Conservation (phyloP, 2,113 vertebrate species). For the Mus pahari region DNA sequence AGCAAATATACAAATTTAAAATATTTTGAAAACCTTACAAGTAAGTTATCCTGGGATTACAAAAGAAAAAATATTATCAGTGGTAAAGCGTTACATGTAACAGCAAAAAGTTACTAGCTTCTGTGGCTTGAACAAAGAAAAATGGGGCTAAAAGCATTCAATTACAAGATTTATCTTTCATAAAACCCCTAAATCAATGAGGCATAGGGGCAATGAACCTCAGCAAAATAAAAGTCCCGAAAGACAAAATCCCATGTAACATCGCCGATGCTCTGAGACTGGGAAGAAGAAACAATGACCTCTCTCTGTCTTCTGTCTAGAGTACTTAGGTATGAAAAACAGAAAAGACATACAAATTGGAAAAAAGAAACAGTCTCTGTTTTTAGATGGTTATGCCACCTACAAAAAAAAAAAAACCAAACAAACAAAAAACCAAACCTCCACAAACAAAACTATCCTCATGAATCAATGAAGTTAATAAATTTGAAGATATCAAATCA, state of each 20-base stretch:
- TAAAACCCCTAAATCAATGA: not conserved
- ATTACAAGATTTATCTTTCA: not conserved
- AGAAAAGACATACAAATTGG: not conserved
- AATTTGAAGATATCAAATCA: not conserved
- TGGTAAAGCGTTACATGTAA: slow-evolving; percentile 26
- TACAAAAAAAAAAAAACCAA: not conserved
- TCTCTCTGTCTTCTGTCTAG: not conserved
- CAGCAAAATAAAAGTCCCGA: not conserved
- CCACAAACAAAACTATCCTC: not conserved
- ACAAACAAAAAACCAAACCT: not conserved
- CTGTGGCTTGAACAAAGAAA: not conserved
- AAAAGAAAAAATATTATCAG: not conserved
- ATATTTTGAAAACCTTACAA: not conserved
- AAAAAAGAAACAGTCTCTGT: not conserved
- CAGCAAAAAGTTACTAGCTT: not conserved
- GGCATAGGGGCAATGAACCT: too few relatives aligned
- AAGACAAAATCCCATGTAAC: not conserved
- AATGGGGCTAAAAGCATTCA: not conserved
- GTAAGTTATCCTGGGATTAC: not conserved
- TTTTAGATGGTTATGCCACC: not conserved
- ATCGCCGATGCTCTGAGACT: not conserved
- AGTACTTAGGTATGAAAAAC: not conserved
- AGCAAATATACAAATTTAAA: not conserved
- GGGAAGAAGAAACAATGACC: not conserved
- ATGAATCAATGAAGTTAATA: not conserved